Conservation (phyloP, 1,140 invertebrate genomes). For the Plectrocnemia conspersa region DNA sequence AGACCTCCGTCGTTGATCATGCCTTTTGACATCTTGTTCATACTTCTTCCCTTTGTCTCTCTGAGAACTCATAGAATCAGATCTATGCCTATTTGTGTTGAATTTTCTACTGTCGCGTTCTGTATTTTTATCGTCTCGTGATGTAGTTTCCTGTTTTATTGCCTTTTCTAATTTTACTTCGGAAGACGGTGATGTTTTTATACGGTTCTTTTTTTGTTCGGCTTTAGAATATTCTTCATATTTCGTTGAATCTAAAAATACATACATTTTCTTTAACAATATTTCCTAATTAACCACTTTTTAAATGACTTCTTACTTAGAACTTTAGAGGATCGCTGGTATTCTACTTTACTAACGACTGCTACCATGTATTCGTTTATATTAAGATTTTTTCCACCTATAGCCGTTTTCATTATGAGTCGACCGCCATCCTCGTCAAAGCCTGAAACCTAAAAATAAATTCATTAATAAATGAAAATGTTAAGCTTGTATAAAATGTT, state of each 20-base stretch:
- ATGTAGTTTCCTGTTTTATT: slow-evolving; percentile 32
- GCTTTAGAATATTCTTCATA: slow-evolving; percentile 68
- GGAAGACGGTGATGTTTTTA: slow-evolving; percentile 33
- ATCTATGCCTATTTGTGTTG: too few relatives aligned
- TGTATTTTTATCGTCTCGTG: too few relatives aligned
- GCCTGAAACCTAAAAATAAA: slow-evolving; percentile 63
- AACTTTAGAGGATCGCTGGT: slow-evolving; percentile 72
- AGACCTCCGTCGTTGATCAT: not conserved
- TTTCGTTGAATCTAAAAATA: slow-evolving; percentile 59
- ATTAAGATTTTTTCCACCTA: slow-evolving; percentile 64
- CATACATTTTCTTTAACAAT: slow-evolving; percentile 33
- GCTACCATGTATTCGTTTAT: slow-evolving; percentile 74
- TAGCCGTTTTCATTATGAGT: slow-evolving; percentile 72
- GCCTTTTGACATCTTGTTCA: too few relatives aligned
- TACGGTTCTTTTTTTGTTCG: slow-evolving; percentile 53
- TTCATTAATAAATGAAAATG: slow-evolving; percentile 15
- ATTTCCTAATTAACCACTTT: slow-evolving; percentile 10
- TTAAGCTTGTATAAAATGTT: slow-evolving; percentile 17
- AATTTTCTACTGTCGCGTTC: too few relatives aligned
- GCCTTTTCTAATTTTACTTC: slow-evolving; percentile 34
- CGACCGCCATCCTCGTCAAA: slow-evolving; percentile 81
- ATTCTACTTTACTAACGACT: slow-evolving; percentile 74
- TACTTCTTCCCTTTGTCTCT: slow-evolving; percentile 22
- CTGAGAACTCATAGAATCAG: too few relatives aligned
- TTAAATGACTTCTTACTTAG: slow-evolving; percentile 59